Evolutionary conservation across 2,888 invertebrate genomes (phyloP).

Genomic region (Nipponacmea schrenckii): DNA sequence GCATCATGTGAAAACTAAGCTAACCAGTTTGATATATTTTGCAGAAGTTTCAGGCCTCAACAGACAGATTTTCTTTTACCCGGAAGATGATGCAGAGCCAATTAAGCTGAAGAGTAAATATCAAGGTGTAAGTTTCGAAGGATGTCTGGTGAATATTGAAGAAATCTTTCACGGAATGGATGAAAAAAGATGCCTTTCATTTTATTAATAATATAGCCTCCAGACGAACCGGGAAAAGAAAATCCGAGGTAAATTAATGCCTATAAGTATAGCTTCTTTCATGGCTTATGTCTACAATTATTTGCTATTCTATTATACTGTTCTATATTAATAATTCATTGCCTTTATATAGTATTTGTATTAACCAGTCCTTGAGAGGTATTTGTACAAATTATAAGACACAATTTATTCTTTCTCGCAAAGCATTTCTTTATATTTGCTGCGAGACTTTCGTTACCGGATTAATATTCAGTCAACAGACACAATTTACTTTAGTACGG

Average conservation of each 20-base stretch:
- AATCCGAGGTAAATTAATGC: background rate
- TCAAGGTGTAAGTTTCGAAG: too few relatives aligned
- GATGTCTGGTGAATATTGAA: too few relatives aligned
- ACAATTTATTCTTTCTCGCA: background rate
- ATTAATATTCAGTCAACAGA: constrained; percentile 2
- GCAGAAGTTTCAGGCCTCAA: too few relatives aligned
- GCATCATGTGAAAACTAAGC: too few relatives aligned
- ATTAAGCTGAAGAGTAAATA: too few relatives aligned
- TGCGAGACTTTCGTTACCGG: background rate
- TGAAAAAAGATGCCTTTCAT: too few relatives aligned
- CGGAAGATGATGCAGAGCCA: too few relatives aligned
- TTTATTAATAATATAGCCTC: background rate
- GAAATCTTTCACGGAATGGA: too few relatives aligned
- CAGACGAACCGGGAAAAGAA: background rate
- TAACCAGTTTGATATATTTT: too few relatives aligned
- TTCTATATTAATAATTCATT: background rate
- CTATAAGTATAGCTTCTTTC: constrained; percentile 4
- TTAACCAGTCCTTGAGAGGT: constrained; percentile 3
- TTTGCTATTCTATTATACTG: background rate
- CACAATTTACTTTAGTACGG: too few relatives aligned
- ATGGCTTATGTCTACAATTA: background rate
- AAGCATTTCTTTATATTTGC: background rate
- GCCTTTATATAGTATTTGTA: background rate
- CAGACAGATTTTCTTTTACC: too few relatives aligned
- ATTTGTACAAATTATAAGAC: constrained; percentile 9